Evolutionary conservation across 1,140 invertebrate species (phyloP).

Genomic region (Drosophila ohnishii): DNA sequence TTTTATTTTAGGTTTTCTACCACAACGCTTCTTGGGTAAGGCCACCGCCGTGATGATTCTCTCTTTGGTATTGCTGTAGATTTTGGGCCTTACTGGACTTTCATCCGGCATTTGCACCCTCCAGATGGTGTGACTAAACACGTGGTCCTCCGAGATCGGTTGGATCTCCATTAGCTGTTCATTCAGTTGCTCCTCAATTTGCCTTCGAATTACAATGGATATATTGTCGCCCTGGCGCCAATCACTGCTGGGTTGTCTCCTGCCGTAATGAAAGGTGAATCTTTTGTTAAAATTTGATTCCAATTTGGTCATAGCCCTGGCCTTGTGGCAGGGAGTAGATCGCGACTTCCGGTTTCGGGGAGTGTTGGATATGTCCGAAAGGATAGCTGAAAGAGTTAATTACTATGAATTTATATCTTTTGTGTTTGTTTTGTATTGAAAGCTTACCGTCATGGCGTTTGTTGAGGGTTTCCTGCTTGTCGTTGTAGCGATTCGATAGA

Average conservation of each 20-base stretch:
- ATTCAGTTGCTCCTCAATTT: conserved; percentile 42
- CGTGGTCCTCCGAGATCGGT: background rate
- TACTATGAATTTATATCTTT: background rate
- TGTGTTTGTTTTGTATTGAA: no score
- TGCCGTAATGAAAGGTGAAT: conserved; percentile 44
- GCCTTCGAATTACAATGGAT: conserved; percentile 53
- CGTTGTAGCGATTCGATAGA: conserved; percentile 54
- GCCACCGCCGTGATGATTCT: conserved; percentile 39
- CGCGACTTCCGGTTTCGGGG: conserved; percentile 10
- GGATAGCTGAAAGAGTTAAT: conserved; percentile 11
- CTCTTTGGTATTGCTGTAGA: background rate
- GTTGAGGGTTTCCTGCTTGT: conserved; percentile 27
- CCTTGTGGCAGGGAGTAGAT: background rate
- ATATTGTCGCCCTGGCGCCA: conserved; percentile 57
- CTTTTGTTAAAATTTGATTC: conserved; percentile 8
- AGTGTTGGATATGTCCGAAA: conserved; percentile 24
- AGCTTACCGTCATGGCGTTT: conserved; percentile 49
- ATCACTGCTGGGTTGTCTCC: conserved; percentile 22
- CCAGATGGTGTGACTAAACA: conserved; percentile 67
- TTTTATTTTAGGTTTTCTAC: background rate
- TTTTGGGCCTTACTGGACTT: background rate
- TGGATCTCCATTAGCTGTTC: conserved; percentile 47
- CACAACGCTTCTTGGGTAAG: conserved; percentile 1
- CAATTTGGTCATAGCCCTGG: background rate
- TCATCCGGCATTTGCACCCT: conserved; percentile 37